A percentile compares a stretch with the other conserved stretches of the same genome.
phyloP scores from a whole-genome alignment of 1,140 invertebrate genomes.

The Spodoptera litura region DNA sequence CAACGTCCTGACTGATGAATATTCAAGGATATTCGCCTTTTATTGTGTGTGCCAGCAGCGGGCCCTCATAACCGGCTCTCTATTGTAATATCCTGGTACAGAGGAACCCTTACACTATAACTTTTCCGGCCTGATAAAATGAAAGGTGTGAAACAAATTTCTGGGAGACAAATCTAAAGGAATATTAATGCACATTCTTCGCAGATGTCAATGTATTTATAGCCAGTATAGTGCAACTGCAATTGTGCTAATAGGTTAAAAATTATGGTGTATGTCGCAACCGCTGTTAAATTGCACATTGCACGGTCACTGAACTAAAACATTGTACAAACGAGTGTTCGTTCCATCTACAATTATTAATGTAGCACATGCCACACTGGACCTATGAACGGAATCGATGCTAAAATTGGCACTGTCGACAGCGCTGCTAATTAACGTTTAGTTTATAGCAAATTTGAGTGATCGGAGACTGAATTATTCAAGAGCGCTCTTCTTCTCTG shows the following conservation, averaged over 20 bases:
- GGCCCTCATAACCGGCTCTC: conserved; percentile 21
- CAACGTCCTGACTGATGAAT: conserved; percentile 31
- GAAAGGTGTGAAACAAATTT: conserved; percentile 20
- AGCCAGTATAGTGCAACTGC: not conserved
- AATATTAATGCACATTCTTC: not conserved
- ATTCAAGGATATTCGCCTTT: conserved; percentile 40
- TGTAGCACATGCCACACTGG: conserved; percentile 58
- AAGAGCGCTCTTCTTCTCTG: no score
- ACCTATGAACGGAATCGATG: conserved; percentile 57
- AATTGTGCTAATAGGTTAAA: conserved; percentile 36
- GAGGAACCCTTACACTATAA: conserved; percentile 4
- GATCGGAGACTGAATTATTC: conserved; percentile 18
- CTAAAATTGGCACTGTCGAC: conserved; percentile 57
- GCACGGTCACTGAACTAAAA: conserved; percentile 71
- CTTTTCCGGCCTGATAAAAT: conserved; percentile 10
- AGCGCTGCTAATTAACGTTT: conserved; percentile 58
- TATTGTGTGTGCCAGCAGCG: conserved; percentile 33
- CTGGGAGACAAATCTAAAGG: not conserved
- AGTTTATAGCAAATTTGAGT: conserved; percentile 48
- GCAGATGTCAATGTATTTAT: conserved; percentile 25
- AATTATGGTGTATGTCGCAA: conserved; percentile 42
- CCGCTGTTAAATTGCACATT: conserved; percentile 65
- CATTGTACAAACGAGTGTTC: conserved; percentile 59
- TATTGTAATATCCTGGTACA: conserved; percentile 31
- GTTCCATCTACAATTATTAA: conserved; percentile 61